Conservation (phyloP, 2,888 invertebrate genomes). For the Orthosia incerta region DNA sequence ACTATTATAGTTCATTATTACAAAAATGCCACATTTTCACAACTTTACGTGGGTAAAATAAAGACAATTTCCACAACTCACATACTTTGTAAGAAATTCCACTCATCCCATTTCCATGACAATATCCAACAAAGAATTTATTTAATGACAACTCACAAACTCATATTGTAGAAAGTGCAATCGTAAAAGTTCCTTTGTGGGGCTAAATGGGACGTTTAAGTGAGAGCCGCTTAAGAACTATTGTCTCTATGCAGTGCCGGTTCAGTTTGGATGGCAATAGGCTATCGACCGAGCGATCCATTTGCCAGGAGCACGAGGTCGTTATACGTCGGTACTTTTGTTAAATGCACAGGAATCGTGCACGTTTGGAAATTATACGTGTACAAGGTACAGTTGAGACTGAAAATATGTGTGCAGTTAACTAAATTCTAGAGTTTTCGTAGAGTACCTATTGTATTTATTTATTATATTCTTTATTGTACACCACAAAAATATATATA, state of each 20-base stretch:
- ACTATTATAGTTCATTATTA: background rate
- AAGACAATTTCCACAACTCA: conserved; percentile 4
- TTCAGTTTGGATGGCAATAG: conserved; percentile 83
- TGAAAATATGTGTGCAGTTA: background rate
- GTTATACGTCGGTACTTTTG: conserved; percentile 59
- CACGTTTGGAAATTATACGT: conserved; percentile 38
- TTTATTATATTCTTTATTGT: too few relatives aligned
- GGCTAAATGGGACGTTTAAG: conserved; percentile 84
- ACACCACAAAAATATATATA: too few relatives aligned
- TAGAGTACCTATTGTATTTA: too few relatives aligned
- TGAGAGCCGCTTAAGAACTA: conserved; percentile 84
- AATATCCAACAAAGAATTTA: conserved; percentile 64
- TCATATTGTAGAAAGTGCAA: conserved; percentile 70
- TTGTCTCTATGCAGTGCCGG: conserved; percentile 81
- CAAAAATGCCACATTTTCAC: conserved; percentile 3
- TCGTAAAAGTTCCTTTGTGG: conserved; percentile 84
- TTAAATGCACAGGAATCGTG: conserved; percentile 62
- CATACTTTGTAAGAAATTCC: conserved; percentile 13
- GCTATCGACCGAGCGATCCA: conserved; percentile 80
- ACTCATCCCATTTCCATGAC: conserved; percentile 44
- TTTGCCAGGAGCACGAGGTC: conserved; percentile 69
- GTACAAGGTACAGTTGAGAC: conserved; percentile 6
- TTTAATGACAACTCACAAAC: conserved; percentile 71
- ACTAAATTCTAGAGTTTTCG: background rate
- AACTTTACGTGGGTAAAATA: background rate